Evolutionary conservation across 2,888 invertebrate species (phyloP), one percentile per base, ranked within the genome.

Genomic region (Augiades crinisus): DNA sequence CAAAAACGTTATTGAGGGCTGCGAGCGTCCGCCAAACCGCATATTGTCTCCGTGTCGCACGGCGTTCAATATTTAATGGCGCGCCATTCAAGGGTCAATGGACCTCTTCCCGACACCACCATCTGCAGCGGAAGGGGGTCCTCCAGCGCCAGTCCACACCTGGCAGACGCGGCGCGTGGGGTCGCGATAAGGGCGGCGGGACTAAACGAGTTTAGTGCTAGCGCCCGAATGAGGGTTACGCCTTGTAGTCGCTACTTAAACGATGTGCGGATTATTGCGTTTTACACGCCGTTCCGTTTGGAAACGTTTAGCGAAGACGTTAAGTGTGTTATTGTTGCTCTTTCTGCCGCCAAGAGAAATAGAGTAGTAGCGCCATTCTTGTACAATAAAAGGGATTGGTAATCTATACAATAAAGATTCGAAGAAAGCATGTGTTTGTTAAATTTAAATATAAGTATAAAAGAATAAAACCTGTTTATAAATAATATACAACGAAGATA

Each of bases 121-220:
- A 82, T 80, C 80, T 80, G 83, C 77, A 65, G 64, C 72, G 79
- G 75, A 75, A 77, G 73, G 77, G 73, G 72, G 43, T 43, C 19
- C 50, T 60, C 62, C 66, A 56, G 50, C 17, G 33, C 70, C 65
- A 56, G 50, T 36, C 41, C 71, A 65, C 85, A 85, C 85, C 84
- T 84, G 86, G 85, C 73, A 74, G 77, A 67, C 72, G 41, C 41
- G 34, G 60, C 72, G 71, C 78, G 79, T 77, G 79, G 82, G 79
- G 81, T 76, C 75, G 75, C 72, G 72, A 68, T 70, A 75, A 70
- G 75, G 75, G 76, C 65, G 60, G 58, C 30, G 30, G 30, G 30
- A 30, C 67, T 63, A 67, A 75, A 77, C 79, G 67, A 70, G 77
- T 75, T 75, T 68, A 70, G 64, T 65, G 68, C 68, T 64, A 70